Base-by-base conservation (phyloP, 2,888 invertebrate genomes). In the Odontothrips loti region DNA sequence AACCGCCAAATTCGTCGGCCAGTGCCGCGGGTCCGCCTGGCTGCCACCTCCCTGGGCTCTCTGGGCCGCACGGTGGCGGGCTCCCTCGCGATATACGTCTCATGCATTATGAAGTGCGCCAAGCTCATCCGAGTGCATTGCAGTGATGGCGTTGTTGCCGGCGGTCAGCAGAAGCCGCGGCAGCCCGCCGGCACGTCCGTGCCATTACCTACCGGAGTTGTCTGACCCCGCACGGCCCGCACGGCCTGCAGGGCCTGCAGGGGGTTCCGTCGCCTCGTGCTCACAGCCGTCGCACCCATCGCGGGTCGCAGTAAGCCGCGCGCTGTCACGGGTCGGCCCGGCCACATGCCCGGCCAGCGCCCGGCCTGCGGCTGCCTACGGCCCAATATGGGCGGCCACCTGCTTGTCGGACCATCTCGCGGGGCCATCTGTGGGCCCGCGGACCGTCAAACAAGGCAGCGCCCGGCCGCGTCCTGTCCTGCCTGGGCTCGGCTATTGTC, bases 301-400 rank as follows among this genome's bases (percentile, higher is more conserved):
- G 58, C 58, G 58, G 58, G 20, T 17, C 27, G 68, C 68, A 23
- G 11, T 27, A 27, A 75, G 23, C 68, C 68, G 68, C 68, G 68
- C 68, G 68, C 9, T 75, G 68, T 12, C 68, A 11, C 68, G 68
- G 58, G 20, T 15, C 68, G 23, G 51, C 51, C 6, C 51, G n/a
- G 58, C n/a, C n/a, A n/a, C n/a, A 17, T 6, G 6, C 51, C 51
- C 51, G 1, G 51, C 15, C 51, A 51, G 51, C 17, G 51, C 51
- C 48, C 48, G 48, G 48, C 10, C 48, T 17, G 15, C 51, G 15
- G 51, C 51, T 12, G 51, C 51, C 15, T 6, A 12, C 51, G 51
- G 68, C 68, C 68, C 68, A 75, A 75, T 75, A 75, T 75, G 68
- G 68, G 68, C 68, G 68, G 68, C 68, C 68, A 75, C 68, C 68